These are phyloP conservation scores for Netelia melanura DNA, from an alignment of 2,888 invertebrate species.

Conservation along the genomic window DNA sequence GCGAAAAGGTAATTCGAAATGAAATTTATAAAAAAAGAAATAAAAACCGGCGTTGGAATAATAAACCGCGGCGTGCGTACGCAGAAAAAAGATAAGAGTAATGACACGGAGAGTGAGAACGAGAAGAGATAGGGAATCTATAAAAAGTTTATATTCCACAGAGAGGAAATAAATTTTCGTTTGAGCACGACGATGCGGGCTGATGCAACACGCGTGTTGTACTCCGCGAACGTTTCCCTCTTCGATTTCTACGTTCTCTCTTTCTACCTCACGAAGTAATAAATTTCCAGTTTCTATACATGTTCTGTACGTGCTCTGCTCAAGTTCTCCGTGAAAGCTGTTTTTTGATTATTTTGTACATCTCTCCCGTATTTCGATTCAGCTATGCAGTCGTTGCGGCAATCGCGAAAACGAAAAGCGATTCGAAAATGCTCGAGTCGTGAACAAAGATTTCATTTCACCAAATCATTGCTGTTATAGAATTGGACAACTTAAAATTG, in stretches of 20 bases:
- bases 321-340: constrained; percentile 31
- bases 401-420: constrained; percentile 16
- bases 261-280: constrained; percentile 28
- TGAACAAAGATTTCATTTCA: constrained; percentile 27
- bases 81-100: constrained; percentile 1
- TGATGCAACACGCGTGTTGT: constrained; percentile 51
- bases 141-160: constrained; percentile 64
- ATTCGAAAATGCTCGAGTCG: constrained; percentile 8
- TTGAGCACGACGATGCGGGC: constrained; percentile 57
- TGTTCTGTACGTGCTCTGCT: constrained; percentile 12
- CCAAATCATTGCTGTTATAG: neutral
- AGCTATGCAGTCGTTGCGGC: neutral
- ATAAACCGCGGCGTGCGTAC: neutral
- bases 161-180: constrained; percentile 62
- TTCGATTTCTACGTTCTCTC: constrained; percentile 47
- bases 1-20: neutral
- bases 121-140: constrained; percentile 45
- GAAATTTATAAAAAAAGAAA: neutral
- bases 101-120: constrained; percentile 38
- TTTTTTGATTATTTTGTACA: constrained; percentile 23
- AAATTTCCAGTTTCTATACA: constrained; percentile 60
- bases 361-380: constrained; percentile 1
- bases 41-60: neutral
- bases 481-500: neutral
- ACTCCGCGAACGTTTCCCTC: constrained; percentile 33